A percentile compares a stretch with the other conserved stretches of the same genome.
Conservation (phyloP, 2,797 vertebrate genomes). For the Sebastolobus alascanus region DNA sequence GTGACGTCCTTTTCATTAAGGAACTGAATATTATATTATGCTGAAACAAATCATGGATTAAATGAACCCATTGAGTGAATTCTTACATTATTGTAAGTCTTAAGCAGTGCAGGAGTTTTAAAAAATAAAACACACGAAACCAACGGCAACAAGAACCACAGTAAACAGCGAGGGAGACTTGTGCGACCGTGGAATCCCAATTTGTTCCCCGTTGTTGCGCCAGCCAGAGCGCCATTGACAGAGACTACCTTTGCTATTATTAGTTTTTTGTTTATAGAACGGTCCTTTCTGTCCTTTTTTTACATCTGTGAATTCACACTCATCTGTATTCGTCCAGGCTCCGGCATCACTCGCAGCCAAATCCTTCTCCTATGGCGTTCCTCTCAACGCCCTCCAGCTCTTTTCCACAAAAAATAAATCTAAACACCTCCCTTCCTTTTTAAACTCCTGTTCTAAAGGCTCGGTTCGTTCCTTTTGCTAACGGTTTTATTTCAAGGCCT, state of each 20-base stretch:
- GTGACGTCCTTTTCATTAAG: background rate
- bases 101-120: conserved; percentile 24
- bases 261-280: conserved; percentile 36
- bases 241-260: conserved; percentile 56
- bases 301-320: conserved; percentile 62
- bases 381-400: conserved; percentile 55
- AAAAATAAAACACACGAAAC: conserved; percentile 33
- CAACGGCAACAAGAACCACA: conserved; percentile 38
- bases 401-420: conserved; percentile 19
- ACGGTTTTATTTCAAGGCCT: conserved; percentile 33
- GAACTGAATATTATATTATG: background rate
- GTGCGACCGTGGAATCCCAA: conserved; percentile 73
- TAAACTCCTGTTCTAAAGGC: conserved; percentile 33
- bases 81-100: background rate
- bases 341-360: conserved; percentile 63
- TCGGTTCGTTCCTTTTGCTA: conserved; percentile 19
- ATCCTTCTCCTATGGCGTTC: conserved; percentile 58
- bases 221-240: conserved; percentile 54
- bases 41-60: background rate
- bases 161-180: conserved; percentile 46
- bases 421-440: conserved; percentile 6
- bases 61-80: background rate
- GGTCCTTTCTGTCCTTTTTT: conserved; percentile 30
- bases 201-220: conserved; percentile 64
- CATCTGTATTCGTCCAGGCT: conserved; percentile 73